Conservation (phyloP, 2,888 invertebrate species). For the Synanthedon vespiformis region DNA sequence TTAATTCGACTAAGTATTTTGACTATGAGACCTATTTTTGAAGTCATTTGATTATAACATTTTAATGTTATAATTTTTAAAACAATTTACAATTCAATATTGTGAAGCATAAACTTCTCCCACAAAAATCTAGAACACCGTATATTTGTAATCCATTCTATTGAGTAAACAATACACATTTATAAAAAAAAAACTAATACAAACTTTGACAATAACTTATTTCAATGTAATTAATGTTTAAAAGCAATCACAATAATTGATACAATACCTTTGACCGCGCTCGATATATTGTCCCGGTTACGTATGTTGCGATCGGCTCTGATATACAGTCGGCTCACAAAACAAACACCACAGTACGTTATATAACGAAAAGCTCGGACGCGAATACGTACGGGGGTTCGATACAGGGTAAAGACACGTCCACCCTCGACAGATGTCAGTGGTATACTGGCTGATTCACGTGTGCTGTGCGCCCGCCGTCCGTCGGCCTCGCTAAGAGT, state of each 20-base stretch:
- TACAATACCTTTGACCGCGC: conserved; percentile 19
- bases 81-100: too few species aligned
- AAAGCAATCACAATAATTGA: not conserved
- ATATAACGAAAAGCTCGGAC: conserved; percentile 45
- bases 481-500: conserved; percentile 32
- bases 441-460: conserved; percentile 40
- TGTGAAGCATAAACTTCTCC: too few species aligned
- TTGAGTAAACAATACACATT: too few species aligned
- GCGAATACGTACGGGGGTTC: conserved; percentile 35
- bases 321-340: conserved; percentile 26
- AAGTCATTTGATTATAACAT: too few species aligned
- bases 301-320: not conserved
- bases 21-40: too few species aligned
- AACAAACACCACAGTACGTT: conserved; percentile 53
- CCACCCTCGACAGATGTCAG: conserved; percentile 22
- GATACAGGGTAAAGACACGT: conserved; percentile 21
- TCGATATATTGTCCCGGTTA: conserved; percentile 21
- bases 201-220: too few species aligned
- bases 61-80: too few species aligned
- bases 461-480: conserved; percentile 29
- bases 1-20: too few species aligned
- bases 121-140: too few species aligned
- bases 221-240: too few species aligned
- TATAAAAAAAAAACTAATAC: too few species aligned
- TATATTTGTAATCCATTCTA: too few species aligned